A percentile compares a stretch with the other conserved stretches of the same genome.
Conservation (phyloP, 2,888 invertebrate species). For the Agriopis aurantiaria region DNA sequence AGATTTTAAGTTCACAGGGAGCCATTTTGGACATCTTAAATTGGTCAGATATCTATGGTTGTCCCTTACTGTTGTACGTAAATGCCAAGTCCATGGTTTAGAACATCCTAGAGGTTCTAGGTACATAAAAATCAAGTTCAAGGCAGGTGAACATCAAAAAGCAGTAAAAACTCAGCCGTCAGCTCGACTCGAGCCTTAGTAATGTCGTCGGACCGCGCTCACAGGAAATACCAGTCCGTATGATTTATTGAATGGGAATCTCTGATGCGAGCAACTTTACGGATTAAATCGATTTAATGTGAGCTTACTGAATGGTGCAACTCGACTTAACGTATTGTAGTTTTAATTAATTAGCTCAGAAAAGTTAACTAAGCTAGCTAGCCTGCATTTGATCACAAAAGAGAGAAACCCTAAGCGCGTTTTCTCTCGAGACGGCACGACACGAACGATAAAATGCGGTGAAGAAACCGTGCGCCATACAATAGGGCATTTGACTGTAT, state of each 20-base stretch:
- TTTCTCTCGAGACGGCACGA: too few species aligned
- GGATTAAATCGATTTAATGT: conserved; percentile 18
- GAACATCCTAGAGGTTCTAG: neutral
- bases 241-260: conserved; percentile 49
- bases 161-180: conserved; percentile 39
- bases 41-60: too few species aligned
- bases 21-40: too few species aligned
- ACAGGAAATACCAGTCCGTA: conserved; percentile 46
- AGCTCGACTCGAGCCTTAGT: conserved; percentile 10
- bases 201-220: conserved; percentile 37
- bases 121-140: conserved; percentile 33
- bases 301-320: conserved; percentile 3
- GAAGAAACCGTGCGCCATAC: too few species aligned
- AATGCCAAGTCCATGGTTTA: too few species aligned
- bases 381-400: too few species aligned
- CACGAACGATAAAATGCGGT: too few species aligned
- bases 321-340: neutral
- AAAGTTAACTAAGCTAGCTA: neutral
- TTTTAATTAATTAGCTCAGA: neutral
- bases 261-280: conserved; percentile 27
- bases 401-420: too few species aligned
- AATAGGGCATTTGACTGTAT: too few species aligned
- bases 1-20: too few species aligned
- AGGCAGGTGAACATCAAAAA: conserved; percentile 36
- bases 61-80: too few species aligned